Percentiles rank a stretch among this genome's conserved stretches.
These are phyloP conservation scores for Carterocephalus palaemon DNA, from an alignment of 2,888 invertebrate species.

Conservation along the genomic window DNA sequence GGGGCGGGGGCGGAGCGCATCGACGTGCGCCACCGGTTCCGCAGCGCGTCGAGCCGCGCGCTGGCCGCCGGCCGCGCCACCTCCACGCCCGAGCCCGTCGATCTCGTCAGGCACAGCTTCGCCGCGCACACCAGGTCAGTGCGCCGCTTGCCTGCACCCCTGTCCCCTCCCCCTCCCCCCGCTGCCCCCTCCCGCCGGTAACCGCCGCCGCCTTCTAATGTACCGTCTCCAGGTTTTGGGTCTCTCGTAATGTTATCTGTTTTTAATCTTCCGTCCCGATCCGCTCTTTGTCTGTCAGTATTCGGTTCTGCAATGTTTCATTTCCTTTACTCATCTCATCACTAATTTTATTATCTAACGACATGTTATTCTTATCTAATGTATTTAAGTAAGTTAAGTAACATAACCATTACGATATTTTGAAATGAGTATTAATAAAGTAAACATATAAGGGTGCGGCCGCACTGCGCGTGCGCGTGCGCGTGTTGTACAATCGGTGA, in stretches of 20 bases:
- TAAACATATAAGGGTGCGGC: background rate
- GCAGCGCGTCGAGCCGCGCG: conserved; percentile 49
- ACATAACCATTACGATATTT: too few species aligned
- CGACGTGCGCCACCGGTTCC: conserved; percentile 55
- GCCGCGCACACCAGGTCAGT: conserved; percentile 58
- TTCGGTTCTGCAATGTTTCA: conserved; percentile 24
- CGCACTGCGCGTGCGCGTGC: conserved; percentile 28
- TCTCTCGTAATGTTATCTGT: conserved; percentile 23
- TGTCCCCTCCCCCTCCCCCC: conserved; percentile 15
- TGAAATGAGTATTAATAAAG: too few species aligned
- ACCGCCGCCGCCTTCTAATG: conserved; percentile 34
- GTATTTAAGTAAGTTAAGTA: too few species aligned
- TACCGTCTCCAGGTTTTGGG: conserved; percentile 26
- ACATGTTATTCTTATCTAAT: too few species aligned
- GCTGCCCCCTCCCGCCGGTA: conserved; percentile 29
- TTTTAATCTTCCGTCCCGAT: conserved; percentile 24
- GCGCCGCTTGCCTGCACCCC: conserved; percentile 24
- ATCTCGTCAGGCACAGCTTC: conserved; percentile 58
- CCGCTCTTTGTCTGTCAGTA: conserved; percentile 11
- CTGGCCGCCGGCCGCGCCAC: conserved; percentile 43
- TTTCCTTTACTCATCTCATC: too few species aligned
- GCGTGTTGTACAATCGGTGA: conserved; percentile 33
- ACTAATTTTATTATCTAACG: too few species aligned
- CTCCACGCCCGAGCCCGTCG: conserved; percentile 53
- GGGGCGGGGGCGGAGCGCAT: conserved; percentile 39